Evolutionary conservation across 2,888 invertebrate genomes (phyloP).

Genomic region (Petrolisthes cinctipes): DNA sequence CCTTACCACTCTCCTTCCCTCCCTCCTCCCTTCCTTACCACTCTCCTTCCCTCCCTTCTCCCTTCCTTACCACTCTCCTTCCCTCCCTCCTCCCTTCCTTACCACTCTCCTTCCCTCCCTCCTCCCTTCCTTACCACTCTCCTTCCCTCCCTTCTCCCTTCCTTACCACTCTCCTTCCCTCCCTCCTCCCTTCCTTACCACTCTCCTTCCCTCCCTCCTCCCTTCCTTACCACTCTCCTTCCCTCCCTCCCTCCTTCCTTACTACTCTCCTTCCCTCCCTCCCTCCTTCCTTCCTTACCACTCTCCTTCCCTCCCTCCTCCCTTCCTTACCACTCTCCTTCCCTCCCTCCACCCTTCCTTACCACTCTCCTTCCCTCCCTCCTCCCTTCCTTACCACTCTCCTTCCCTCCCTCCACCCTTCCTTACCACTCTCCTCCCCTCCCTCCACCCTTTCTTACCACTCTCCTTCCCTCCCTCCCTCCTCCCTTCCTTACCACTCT

Average conservation of each 20-base stretch:
- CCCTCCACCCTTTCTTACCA: neutral
- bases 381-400: neutral
- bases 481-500: neutral
- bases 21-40: neutral
- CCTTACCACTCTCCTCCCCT: neutral
- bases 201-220: neutral
- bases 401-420: neutral
- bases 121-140: neutral
- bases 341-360: neutral
- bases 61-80: neutral
- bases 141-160: neutral
- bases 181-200: neutral
- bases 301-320: neutral
- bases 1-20: neutral
- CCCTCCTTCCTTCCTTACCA: neutral
- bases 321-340: neutral
- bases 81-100: neutral
- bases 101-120: neutral
- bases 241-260: neutral
- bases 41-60: constrained; percentile 8
- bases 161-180: neutral
- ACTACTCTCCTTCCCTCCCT: neutral
- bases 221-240: neutral
- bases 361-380: neutral
- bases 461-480: neutral